phyloP scores from a whole-genome alignment of 2,113 vertebrate genomes.

The Carassius carassius region DNA sequence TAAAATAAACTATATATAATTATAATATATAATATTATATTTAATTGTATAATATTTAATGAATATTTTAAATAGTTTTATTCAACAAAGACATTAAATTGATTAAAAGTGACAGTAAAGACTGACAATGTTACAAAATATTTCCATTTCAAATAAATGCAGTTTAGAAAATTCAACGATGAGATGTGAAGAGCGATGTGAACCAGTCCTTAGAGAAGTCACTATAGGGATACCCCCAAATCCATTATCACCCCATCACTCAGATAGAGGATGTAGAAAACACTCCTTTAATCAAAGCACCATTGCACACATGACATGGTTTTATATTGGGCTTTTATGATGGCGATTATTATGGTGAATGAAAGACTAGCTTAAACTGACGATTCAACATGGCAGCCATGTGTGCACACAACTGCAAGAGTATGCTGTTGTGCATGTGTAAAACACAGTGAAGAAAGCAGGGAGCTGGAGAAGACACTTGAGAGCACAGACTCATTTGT shows the following conservation, averaged over 20 bases:
- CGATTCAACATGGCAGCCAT: conserved; percentile 56
- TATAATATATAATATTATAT: too few relatives aligned
- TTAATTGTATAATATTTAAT: too few relatives aligned
- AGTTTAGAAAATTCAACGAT: not conserved
- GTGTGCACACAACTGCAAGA: conserved; percentile 26
- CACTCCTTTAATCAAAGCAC: conserved; percentile 71
- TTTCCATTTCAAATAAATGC: too few relatives aligned
- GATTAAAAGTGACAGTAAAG: not conserved
- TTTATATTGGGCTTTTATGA: conserved; percentile 62
- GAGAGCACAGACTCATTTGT: conserved; percentile 33
- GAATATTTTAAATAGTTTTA: not conserved
- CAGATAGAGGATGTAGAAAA: conserved; percentile 54
- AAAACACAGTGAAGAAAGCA: conserved; percentile 20
- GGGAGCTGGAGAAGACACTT: not conserved
- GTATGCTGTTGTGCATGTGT: not conserved
- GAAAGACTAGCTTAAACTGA: conserved; percentile 42
- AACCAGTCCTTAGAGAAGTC: conserved; percentile 52
- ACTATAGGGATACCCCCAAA: conserved; percentile 50
- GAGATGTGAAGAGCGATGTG: not conserved
- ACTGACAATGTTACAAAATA: too few relatives aligned
- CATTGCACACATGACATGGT: conserved; percentile 65
- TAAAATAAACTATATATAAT: too few relatives aligned
- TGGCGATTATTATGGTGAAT: conserved; percentile 58
- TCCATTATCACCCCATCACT: conserved; percentile 60
- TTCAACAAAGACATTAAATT: not conserved